Percentiles rank a stretch among this genome's conserved stretches.
phyloP scores from a whole-genome alignment of 2,888 invertebrate species.

The Margaritifera margaritifera region DNA sequence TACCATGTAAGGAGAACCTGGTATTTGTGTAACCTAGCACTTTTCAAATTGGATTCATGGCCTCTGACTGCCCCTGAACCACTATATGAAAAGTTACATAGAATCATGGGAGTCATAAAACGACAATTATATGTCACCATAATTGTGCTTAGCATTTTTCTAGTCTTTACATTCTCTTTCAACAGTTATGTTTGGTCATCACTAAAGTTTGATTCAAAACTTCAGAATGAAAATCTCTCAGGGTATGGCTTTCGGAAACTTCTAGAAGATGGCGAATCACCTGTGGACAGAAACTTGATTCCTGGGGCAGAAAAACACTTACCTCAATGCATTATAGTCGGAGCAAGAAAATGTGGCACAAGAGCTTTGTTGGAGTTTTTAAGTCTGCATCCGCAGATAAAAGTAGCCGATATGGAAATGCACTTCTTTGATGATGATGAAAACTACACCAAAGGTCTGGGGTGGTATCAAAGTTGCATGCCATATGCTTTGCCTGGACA shows the following conservation, averaged over 20 bases:
- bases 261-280: conserved; percentile 42
- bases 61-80: background rate
- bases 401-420: conserved; percentile 94
- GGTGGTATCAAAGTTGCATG: conserved; percentile 93
- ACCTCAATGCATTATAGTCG: conserved; percentile 73
- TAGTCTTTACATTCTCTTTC: conserved; percentile 44
- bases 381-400: conserved; percentile 79
- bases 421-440: conserved; percentile 93
- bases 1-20: too few relatives aligned
- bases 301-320: conserved; percentile 58
- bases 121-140: conserved; percentile 42
- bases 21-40: too few relatives aligned
- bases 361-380: conserved; percentile 73
- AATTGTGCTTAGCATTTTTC: conserved; percentile 27
- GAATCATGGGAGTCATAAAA: conserved; percentile 22
- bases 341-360: conserved; percentile 74
- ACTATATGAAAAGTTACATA: conserved; percentile 1
- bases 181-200: conserved; percentile 40
- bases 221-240: conserved; percentile 23
- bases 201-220: conserved; percentile 31
- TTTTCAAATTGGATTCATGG: background rate
- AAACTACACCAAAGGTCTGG: conserved; percentile 91
- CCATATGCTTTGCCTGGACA: conserved; percentile 93
- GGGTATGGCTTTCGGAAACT: conserved; percentile 47
- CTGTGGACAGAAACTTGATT: conserved; percentile 29